Evolutionary conservation across 2,888 invertebrate species (phyloP).

Genomic region (Sycophila texana): DNA sequence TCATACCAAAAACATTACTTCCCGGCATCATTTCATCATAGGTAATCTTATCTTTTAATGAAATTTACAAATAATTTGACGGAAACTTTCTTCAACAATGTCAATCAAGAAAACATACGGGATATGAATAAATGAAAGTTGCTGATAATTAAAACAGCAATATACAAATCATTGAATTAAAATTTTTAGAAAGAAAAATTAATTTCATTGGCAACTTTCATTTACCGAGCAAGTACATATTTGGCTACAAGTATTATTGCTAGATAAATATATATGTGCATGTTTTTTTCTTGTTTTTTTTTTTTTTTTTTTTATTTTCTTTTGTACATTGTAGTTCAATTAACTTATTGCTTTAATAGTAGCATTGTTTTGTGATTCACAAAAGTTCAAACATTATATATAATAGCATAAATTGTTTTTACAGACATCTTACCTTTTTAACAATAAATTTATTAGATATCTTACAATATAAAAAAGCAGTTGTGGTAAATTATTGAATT

Average conservation of each 20-base stretch:
- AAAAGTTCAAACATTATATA: not conserved
- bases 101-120: constrained; percentile 60
- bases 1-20: constrained; percentile 42
- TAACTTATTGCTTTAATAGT: constrained; percentile 55
- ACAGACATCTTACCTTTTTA: constrained; percentile 44
- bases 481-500: not conserved
- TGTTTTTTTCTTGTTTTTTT: constrained; percentile 62
- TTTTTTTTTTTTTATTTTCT: constrained; percentile 61
- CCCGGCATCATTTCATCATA: constrained; percentile 39
- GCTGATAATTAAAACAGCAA: constrained; percentile 42
- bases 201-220: constrained; percentile 67
- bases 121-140: constrained; percentile 68
- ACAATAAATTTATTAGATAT: not conserved
- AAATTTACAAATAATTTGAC: constrained; percentile 44
- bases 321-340: constrained; percentile 72
- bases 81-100: constrained; percentile 63
- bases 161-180: constrained; percentile 2
- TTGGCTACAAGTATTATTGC: constrained; percentile 70
- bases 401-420: constrained; percentile 10
- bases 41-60: constrained; percentile 14
- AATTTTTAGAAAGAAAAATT: constrained; percentile 7
- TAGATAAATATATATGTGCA: constrained; percentile 62
- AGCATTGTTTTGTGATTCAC: constrained; percentile 31
- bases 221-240: constrained; percentile 70
- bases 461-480: not conserved